Conservation (phyloP, 2,888 invertebrate genomes). For the Mythimna albipuncta region DNA sequence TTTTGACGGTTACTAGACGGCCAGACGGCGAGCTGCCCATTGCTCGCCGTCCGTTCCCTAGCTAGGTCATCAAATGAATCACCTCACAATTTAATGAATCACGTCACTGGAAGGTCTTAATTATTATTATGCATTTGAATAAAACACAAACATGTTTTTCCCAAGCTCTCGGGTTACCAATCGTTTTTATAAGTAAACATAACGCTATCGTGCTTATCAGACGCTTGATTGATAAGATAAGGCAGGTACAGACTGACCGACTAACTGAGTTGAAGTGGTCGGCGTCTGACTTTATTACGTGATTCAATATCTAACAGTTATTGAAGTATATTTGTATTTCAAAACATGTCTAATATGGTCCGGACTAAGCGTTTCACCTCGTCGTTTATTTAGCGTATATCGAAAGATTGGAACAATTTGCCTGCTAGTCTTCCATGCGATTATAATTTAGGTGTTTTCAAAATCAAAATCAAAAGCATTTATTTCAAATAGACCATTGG, state of each 20-base stretch:
- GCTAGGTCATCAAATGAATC: background rate
- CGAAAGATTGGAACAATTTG: too few relatives aligned
- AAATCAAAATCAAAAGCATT: too few relatives aligned
- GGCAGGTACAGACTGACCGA: conserved; percentile 43
- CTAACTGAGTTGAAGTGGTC: conserved; percentile 35
- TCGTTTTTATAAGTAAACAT: conserved; percentile 33
- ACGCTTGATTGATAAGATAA: conserved; percentile 43
- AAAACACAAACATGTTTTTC: conserved; percentile 22
- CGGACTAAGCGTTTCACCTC: too few relatives aligned
- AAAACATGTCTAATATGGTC: background rate
- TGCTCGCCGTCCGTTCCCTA: too few relatives aligned
- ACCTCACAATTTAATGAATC: conserved; percentile 2
- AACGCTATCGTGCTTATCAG: conserved; percentile 28
- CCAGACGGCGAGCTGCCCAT: too few relatives aligned
- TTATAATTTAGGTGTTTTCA: too few relatives aligned
- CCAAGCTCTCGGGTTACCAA: conserved; percentile 7
- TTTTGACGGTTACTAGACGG: too few relatives aligned
- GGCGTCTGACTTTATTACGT: background rate
- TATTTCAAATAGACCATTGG: too few relatives aligned
- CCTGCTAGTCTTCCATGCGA: too few relatives aligned
- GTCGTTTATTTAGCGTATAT: too few relatives aligned
- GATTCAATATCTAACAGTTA: conserved; percentile 11
- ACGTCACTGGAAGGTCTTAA: background rate
- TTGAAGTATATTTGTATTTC: background rate
- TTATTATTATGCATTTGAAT: background rate